phyloP scores from a whole-genome alignment of 2,797 vertebrate genomes.

The Schizopygopsis malacanthus region DNA sequence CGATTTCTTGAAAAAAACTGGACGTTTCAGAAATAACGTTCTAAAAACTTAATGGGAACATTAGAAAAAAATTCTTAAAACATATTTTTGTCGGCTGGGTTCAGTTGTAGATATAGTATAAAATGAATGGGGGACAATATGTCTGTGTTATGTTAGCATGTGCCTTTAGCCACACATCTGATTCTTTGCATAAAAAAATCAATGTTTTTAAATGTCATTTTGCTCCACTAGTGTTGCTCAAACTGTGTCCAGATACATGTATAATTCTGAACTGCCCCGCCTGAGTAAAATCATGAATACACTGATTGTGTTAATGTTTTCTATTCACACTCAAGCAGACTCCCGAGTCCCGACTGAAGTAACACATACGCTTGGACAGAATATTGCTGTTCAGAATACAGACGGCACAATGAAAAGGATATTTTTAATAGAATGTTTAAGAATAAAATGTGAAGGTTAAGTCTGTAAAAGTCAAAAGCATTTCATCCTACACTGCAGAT shows the following conservation, averaged over 20 bases:
- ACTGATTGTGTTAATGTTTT: constrained; percentile 17
- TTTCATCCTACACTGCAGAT: constrained; percentile 1
- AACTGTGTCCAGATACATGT: constrained; percentile 38
- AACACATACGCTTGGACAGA: background rate
- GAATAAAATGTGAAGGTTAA: background rate
- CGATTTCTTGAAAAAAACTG: background rate
- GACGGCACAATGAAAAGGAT: background rate
- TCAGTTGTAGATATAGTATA: background rate
- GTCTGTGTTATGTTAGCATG: background rate
- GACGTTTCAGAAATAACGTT: background rate
- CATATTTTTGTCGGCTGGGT: background rate
- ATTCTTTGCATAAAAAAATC: constrained; percentile 3
- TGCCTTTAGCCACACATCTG: background rate
- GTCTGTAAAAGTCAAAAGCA: background rate
- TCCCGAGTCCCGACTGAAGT: background rate
- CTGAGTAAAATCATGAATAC: constrained; percentile 27
- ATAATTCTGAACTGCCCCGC: constrained; percentile 23
- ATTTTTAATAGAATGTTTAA: background rate
- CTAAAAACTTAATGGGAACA: background rate
- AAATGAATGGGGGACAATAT: background rate
- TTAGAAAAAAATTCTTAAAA: background rate
- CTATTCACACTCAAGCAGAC: background rate
- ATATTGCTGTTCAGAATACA: constrained; percentile 4
- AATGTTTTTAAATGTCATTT: constrained; percentile 22
- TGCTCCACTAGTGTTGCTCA: constrained; percentile 19